These are phyloP conservation scores for Rhabdophis nuchalis DNA, from an alignment of 2,797 vertebrate species.

Conservation along the genomic window DNA sequence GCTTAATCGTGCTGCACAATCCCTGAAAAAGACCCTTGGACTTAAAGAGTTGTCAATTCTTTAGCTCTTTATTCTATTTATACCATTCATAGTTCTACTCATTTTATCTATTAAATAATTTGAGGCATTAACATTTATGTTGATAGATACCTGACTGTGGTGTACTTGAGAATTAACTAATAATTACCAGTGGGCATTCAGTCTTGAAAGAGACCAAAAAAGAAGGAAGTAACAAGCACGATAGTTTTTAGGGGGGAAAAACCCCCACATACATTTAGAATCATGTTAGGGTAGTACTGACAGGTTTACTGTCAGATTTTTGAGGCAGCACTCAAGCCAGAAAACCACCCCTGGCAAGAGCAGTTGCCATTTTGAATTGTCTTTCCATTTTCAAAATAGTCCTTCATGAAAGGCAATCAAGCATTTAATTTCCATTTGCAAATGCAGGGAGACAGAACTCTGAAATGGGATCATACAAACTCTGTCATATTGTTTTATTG, in stretches of 20 bases:
- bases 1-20: background rate
- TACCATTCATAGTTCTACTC: background rate
- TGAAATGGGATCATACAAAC: constrained; percentile 31
- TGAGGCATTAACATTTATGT: constrained; percentile 40
- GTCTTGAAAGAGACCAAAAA: constrained; percentile 58
- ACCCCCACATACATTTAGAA: constrained; percentile 32
- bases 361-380: constrained; percentile 71
- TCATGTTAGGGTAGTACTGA: constrained; percentile 53
- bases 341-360: constrained; percentile 76
- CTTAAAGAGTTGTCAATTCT: background rate
- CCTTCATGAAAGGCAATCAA: constrained; percentile 36
- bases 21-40: background rate
- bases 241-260: constrained; percentile 57
- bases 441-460: constrained; percentile 63
- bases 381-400: constrained; percentile 21
- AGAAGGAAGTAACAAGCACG: constrained; percentile 62
- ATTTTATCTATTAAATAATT: constrained; percentile 24
- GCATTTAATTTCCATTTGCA: constrained; percentile 51
- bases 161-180: constrained; percentile 44
- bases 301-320: constrained; percentile 46
- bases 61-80: background rate
- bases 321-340: constrained; percentile 53
- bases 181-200: constrained; percentile 58
- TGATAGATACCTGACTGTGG: constrained; percentile 25
- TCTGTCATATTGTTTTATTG: constrained; percentile 42